Evolutionary conservation across 2,888 invertebrate genomes (phyloP).

Genomic region (Lamellibrachia satsuma): DNA sequence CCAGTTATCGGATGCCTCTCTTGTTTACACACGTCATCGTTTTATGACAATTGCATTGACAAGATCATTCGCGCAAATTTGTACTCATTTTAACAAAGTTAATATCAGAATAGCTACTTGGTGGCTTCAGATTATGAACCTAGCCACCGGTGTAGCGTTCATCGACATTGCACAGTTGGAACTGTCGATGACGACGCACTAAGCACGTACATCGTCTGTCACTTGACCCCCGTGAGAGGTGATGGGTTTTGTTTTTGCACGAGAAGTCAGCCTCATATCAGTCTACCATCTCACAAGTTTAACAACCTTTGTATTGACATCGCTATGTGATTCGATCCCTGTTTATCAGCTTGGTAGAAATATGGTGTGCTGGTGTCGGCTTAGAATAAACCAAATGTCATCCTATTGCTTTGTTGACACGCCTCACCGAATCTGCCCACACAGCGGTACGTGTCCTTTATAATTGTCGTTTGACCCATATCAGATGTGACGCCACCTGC

Average conservation of each 20-base stretch:
- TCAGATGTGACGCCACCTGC: background rate
- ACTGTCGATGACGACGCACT: background rate
- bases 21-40: background rate
- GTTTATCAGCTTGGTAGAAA: background rate
- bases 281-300: background rate
- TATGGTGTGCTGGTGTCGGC: background rate
- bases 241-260: background rate
- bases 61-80: background rate
- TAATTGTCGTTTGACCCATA: background rate
- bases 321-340: background rate
- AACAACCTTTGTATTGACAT: background rate
- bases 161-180: background rate
- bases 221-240: background rate
- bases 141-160: background rate
- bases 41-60: background rate
- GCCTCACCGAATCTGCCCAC: background rate
- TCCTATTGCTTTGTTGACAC: background rate
- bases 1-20: background rate
- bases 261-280: background rate
- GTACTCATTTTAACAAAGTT: background rate
- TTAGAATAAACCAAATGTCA: background rate
- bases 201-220: background rate
- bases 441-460: background rate
- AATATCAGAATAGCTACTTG: background rate
- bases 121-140: background rate